Evolutionary conservation across 2,113 vertebrate species (phyloP).

Genomic region (Nannospalax galili): DNA sequence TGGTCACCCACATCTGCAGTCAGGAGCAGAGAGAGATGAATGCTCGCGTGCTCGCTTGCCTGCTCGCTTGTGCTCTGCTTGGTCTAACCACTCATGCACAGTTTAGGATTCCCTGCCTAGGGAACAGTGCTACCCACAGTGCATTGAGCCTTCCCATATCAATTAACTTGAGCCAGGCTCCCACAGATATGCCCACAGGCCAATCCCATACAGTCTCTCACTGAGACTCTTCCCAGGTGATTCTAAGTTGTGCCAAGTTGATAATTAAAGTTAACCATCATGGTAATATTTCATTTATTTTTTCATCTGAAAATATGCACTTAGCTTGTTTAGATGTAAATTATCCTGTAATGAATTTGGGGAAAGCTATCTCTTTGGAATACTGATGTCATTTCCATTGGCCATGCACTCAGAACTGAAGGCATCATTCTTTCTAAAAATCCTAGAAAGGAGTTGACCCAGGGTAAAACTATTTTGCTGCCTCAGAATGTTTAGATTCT

Average conservation of each 20-base stretch:
- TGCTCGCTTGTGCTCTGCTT: not conserved
- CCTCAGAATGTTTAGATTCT: conserved; percentile 21
- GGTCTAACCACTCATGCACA: not conserved
- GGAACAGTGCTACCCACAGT: not conserved
- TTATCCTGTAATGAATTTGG: not conserved
- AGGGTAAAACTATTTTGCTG: not conserved
- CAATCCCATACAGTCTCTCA: not conserved
- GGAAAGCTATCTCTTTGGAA: not conserved
- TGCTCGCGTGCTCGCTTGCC: not conserved
- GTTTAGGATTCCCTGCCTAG: not conserved
- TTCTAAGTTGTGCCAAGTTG: not conserved
- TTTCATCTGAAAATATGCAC: not conserved
- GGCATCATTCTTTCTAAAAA: not conserved
- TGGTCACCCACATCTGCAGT: not conserved
- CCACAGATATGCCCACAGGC: not conserved
- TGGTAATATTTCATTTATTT: not conserved
- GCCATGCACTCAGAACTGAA: not conserved
- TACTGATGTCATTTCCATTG: not conserved
- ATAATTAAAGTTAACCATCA: not conserved
- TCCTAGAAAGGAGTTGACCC: conserved; percentile 4
- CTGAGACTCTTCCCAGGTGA: not conserved
- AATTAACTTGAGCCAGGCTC: too few species aligned
- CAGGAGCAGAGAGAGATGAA: not conserved
- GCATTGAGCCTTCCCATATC: too few species aligned
- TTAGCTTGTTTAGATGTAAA: not conserved